Percentiles rank a stretch among this genome's conserved stretches.
These are phyloP conservation scores for Piezodorus guildinii DNA, from an alignment of 1,140 invertebrate genomes.

Conservation along the genomic window DNA sequence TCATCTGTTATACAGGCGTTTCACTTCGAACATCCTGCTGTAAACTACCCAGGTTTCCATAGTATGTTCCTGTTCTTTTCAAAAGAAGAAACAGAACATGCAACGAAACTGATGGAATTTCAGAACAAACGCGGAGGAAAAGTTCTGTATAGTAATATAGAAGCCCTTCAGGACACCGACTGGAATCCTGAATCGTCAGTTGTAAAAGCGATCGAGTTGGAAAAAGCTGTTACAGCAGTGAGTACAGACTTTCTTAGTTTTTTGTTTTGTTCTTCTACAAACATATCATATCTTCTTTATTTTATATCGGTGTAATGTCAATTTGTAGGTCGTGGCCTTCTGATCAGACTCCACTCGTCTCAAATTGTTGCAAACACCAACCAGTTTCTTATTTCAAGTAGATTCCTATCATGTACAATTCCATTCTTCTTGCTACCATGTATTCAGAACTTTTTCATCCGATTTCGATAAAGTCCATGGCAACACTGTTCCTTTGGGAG, in stretches of 20 bases:
- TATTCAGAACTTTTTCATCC: no score
- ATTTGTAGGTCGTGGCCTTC: no score
- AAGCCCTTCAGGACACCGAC: conserved; percentile 45
- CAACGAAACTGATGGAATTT: conserved; percentile 59
- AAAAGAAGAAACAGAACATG: conserved; percentile 63
- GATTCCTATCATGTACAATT: no score
- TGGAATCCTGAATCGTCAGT: conserved; percentile 58
- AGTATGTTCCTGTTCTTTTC: conserved; percentile 60
- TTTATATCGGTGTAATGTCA: no score
- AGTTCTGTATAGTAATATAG: conserved; percentile 41
- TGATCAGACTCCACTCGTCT: no score
- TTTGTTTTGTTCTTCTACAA: background rate
- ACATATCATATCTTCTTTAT: no score
- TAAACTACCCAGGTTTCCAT: conserved; percentile 56
- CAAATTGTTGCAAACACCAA: no score
- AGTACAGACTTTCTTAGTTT: background rate
- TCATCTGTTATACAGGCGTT: conserved; percentile 43
- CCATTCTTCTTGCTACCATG: no score
- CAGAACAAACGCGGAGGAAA: conserved; percentile 69
- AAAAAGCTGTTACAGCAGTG: conserved; percentile 61
- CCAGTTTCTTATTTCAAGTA: no score
- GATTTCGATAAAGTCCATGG: no score
- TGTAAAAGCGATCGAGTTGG: conserved; percentile 52
- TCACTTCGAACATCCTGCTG: conserved; percentile 65
- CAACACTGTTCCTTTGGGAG: no score